Evolutionary conservation across 2,888 invertebrate species (phyloP), one percentile per base, ranked within the genome.

Genomic region (Timema podura): DNA sequence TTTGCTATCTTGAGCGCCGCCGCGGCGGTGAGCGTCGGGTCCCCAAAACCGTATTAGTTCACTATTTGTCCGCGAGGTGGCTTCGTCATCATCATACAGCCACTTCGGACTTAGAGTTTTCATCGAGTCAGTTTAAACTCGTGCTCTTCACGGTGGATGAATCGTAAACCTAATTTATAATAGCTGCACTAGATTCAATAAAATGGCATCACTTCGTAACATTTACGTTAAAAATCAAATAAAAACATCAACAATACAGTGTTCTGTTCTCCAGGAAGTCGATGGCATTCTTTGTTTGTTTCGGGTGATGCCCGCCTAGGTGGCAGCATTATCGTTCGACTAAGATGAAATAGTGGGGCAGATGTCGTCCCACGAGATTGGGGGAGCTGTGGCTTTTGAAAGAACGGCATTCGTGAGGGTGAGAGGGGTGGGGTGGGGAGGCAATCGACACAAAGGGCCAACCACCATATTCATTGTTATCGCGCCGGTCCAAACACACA

Each of bases 271-370:
- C 30, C 30, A 30, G 30, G 30, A 30, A 30, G 30, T 30, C 30
- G 30, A 30, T 30, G 30, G 30, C 30, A 30, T 30, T 30, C 30
- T 30, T 30, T 30, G 30, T 30, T 30, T 30, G 61, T 61, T 61
- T 45, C 44, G 61, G 8, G 61, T 30, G 76, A 74, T 75, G 72
- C 75, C 73, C 15, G 57, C 74, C 76, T 76, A 74, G 73, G 74
- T 72, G 68, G 73, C 73, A 73, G 71, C 71, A 30, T 51, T 44
- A n/a, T 64, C 65, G 61, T 67, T 6, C 64, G 68, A 51, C 73
- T 68, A 68, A 73, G 72, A 72, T 70, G 73, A 72, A 71, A 54
- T 71, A 68, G 71, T 59, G 69, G 70, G 70, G 69, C 72, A 67
- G 70, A 71, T 70, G 70, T 57, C 73, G 51, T 67, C 70, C 51